Evolutionary conservation across 37 sponge, comb jelly and placozoan genomes (phyloP).

Genomic region (Corticium candelabrum): DNA sequence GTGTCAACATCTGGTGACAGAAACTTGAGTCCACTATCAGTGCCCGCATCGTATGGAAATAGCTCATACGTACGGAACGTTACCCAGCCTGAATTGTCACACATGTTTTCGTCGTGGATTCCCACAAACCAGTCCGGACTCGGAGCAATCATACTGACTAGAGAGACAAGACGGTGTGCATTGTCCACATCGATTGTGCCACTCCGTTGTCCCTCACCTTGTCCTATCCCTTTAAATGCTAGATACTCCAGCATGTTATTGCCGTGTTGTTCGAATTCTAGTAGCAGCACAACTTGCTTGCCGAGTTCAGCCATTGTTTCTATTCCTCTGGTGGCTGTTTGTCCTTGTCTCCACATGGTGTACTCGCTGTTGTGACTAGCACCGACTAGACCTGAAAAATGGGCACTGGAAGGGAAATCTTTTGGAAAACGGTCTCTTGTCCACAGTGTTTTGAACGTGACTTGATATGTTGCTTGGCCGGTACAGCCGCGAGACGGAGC

Average conservation of each 20-base stretch:
- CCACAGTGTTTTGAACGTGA: slow-evolving; percentile 8
- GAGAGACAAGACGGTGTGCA: background rate
- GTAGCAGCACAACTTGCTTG: background rate
- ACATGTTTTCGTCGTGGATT: background rate
- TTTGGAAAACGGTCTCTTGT: background rate
- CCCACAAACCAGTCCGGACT: slow-evolving; percentile 16
- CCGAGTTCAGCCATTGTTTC: slow-evolving; percentile 2
- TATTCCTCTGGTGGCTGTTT: background rate
- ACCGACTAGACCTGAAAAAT: background rate
- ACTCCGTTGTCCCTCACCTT: background rate
- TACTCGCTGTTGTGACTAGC: background rate
- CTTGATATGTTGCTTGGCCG: background rate
- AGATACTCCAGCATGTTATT: background rate
- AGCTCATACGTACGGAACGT: background rate
- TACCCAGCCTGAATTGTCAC: background rate
- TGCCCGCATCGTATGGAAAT: slow-evolving; percentile 9
- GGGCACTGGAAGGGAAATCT: slow-evolving; percentile 3
- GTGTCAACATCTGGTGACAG: background rate
- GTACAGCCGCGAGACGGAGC: background rate
- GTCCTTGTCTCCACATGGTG: slow-evolving; percentile 8
- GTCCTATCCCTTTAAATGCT: background rate
- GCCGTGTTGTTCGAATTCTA: background rate
- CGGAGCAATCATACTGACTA: slow-evolving; percentile 1
- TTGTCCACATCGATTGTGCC: background rate
- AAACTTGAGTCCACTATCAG: slow-evolving; percentile 5